Evolutionary conservation across 2,888 invertebrate species (phyloP).

Genomic region (Caenorhabditis plicata): DNA sequence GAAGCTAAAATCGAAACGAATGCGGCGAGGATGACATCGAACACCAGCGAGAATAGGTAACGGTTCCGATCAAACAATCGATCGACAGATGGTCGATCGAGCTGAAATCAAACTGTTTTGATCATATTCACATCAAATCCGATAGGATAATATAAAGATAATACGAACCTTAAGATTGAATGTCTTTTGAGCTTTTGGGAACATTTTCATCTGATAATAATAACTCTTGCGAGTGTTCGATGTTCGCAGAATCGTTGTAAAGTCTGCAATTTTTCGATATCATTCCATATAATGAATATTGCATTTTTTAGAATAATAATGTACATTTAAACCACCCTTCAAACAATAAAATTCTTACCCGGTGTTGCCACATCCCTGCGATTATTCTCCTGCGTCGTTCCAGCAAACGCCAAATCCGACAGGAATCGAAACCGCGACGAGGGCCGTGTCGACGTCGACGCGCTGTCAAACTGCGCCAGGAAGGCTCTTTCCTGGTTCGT

Average conservation of each 20-base stretch:
- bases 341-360: no score
- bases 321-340: no score
- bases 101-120: slow-evolving; percentile 70
- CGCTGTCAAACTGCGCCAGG: not conserved
- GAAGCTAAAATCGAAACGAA: slow-evolving; percentile 77
- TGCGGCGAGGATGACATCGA: slow-evolving; percentile 82
- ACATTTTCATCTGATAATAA: slow-evolving; percentile 58
- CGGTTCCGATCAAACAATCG: slow-evolving; percentile 88
- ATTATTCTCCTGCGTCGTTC: no score
- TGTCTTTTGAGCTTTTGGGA: slow-evolving; percentile 50
- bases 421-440: slow-evolving; percentile 5
- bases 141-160: not conserved
- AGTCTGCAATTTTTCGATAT: no score
- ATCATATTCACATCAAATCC: no score
- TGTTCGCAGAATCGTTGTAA: not conserved
- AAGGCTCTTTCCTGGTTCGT: not conserved
- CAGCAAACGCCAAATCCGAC: slow-evolving; percentile 1
- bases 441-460: not conserved
- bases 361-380: no score
- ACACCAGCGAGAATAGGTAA: slow-evolving; percentile 78
- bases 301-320: no score
- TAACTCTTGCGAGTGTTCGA: slow-evolving; percentile 51
- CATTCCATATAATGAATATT: no score
- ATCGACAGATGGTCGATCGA: slow-evolving; percentile 87
- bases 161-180: slow-evolving; percentile 49